Evolutionary conservation across 1,140 invertebrate species (phyloP), one percentile per base, ranked within the genome.

Genomic region (Aporrectodea caliginosa): DNA sequence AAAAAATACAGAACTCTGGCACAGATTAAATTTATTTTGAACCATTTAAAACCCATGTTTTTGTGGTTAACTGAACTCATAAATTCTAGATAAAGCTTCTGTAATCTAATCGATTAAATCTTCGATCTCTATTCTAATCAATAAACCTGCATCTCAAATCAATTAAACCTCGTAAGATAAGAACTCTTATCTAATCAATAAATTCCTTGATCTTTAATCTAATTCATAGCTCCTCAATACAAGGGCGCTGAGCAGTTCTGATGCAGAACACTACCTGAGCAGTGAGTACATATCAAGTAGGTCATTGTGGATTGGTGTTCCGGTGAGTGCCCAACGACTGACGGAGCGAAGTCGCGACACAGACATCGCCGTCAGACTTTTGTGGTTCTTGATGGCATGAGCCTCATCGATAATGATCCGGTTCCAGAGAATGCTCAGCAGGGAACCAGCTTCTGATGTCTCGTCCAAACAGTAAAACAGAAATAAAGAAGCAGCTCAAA

Each of bases 251-350:
- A 1, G 1, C n/a, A n/a, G n/a, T n/a, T n/a, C n/a, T n/a, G n/a
- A n/a, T n/a, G n/a, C n/a, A n/a, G n/a, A n/a, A n/a, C n/a, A 77
- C 43, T 77, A 89, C 86, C 86, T 94, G 0, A 98, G 85, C 29
- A 98, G 88, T 0, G 95, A 92, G 89, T 93, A 98, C 29, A 98
- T 90, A 89, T 98, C 95, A 68, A 93, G 85, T 84, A 96, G 92
- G 86, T 95, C 93, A 86, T 99, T 98, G 82, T 98, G 96, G 75
- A 99, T 93, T 0, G 96, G 96, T 0, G 97, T 99, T 16, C 97
- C 97, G 6, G 96, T 97, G 0, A 98, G 89, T 0, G 92, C 92
- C 95, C 95, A 98, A 69, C 94, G 90, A 35, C 16, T 58, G 1
- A 31, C 16, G 0, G 81, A 68, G 14, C 77, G 82, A 79, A 14